Evolutionary conservation across 2,113 vertebrate genomes (phyloP), one percentile per base, ranked within the genome.

Genomic region (Sorex araneus): DNA sequence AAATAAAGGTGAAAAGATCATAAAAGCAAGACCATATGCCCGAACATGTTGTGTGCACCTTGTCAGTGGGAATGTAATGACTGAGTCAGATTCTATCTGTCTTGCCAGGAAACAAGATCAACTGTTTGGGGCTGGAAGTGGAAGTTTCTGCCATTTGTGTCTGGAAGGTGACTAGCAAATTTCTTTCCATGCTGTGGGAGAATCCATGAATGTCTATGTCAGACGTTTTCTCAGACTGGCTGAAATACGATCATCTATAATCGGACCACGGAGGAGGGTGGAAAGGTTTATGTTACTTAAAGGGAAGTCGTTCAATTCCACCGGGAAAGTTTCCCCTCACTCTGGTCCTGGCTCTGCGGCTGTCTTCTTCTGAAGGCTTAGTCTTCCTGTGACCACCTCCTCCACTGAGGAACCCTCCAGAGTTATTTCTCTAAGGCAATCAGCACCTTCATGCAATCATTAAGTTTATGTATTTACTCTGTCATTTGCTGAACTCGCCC

Each of bases 1-100:
- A 85, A 91, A 96, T 79, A 93, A 94, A 94, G 74, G 78, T 79
- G 93, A 88, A 92, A 84, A 82, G 87, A 93, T 92, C 90, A 87
- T 28, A 67, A 93, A 95, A 94, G 84, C 57, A 92, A 67, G 74
- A 85, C 60, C 84, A 95, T 94, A 94, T 94, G 92, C 27, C 73
- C 88, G 85, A 71, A 63, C 50, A 85, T 69, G 36, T 47, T 57
- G 21, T 50, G 25, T 63, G 54, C 9, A 87, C 30, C n/a, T 83
- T 90, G 83, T 88, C 50, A 79, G n/a, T 47, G 54, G 32, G 7
- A 81, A 67, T 47, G n/a, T 45, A 85, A 79, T 66, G 57, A 73
- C 8, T 85, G 50, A 83, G 4, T 95, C 47, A 94, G 30, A 88
- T 83, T 74, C 6, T 32, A n/a, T 60, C 2, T 2, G 73, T 1